Evolutionary conservation across 1,140 invertebrate genomes (phyloP).

Genomic region (Heliconius hewitsoni): DNA sequence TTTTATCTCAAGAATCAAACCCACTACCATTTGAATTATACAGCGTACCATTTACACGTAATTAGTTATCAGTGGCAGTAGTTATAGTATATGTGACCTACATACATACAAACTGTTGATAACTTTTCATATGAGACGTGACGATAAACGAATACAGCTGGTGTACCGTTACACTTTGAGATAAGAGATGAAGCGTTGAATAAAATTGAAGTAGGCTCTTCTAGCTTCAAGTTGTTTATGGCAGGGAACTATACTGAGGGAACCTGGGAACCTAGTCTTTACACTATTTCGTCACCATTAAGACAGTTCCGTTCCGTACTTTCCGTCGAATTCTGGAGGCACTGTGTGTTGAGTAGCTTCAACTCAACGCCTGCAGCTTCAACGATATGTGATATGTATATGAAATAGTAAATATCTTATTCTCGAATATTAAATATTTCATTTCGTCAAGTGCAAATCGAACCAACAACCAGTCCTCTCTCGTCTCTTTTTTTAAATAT

Average conservation of each 20-base stretch:
- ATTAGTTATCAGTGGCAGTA: constrained; percentile 7
- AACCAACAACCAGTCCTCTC: no score
- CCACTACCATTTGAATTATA: not conserved
- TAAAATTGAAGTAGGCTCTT: not conserved
- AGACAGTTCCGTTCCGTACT: no score
- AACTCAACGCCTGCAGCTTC: not conserved
- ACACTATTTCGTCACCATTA: no score
- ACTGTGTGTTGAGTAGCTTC: not conserved
- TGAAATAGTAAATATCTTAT: no score
- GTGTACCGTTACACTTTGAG: constrained; percentile 18
- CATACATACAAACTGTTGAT: constrained; percentile 36
- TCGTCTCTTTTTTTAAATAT: no score
- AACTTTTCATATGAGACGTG: constrained; percentile 37
- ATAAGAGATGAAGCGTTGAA: constrained; percentile 26
- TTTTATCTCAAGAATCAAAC: constrained; percentile 5
- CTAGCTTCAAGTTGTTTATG: not conserved
- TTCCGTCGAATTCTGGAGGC: not conserved
- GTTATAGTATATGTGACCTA: constrained; percentile 27
- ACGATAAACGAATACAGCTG: constrained; percentile 39
- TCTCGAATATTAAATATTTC: no score
- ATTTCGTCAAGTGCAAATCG: no score
- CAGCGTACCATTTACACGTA: not conserved
- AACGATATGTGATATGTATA: no score
- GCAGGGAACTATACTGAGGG: not conserved
- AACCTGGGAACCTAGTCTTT: no score